These are phyloP conservation scores for Acleris holmiana DNA, from an alignment of 2,888 invertebrate genomes.

Conservation along the genomic window DNA sequence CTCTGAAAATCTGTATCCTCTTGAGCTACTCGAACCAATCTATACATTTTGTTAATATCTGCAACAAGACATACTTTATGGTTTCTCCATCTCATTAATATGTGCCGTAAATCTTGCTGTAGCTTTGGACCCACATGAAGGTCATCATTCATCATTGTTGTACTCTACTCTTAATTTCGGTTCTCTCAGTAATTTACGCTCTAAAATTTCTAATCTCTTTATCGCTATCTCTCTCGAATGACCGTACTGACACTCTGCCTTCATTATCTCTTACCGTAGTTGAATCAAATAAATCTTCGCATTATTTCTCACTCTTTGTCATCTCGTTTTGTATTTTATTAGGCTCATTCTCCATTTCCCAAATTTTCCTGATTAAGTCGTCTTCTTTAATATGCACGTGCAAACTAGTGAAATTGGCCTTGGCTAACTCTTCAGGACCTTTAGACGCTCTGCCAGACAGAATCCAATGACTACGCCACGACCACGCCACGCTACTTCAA, in stretches of 20 bases:
- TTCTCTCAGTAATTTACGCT: conserved; percentile 28
- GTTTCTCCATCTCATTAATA: conserved; percentile 5
- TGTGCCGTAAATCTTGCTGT: conserved; percentile 15
- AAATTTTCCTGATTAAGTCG: conserved; percentile 12
- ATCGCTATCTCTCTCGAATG: conserved; percentile 34
- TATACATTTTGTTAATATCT: conserved; percentile 13
- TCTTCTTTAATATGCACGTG: background rate
- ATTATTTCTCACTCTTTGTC: conserved; percentile 25
- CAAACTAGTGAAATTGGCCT: background rate
- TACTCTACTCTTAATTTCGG: conserved; percentile 33
- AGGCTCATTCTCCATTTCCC: conserved; percentile 36
- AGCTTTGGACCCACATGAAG: conserved; percentile 11
- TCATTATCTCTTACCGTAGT: conserved; percentile 33
- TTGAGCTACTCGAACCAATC: conserved; percentile 19
- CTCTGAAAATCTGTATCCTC: conserved; percentile 7
- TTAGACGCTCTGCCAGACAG: background rate
- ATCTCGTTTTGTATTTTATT: conserved; percentile 11
- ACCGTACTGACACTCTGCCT: conserved; percentile 36
- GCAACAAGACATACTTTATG: background rate
- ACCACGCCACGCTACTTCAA: too few species aligned
- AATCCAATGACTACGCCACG: too few species aligned
- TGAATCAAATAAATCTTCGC: conserved; percentile 30
- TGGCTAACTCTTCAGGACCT: background rate
- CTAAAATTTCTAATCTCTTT: conserved; percentile 31
- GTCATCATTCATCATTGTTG: conserved; percentile 31